phyloP scores from a whole-genome alignment of 2,888 invertebrate species.

The Plutella xylostella region DNA sequence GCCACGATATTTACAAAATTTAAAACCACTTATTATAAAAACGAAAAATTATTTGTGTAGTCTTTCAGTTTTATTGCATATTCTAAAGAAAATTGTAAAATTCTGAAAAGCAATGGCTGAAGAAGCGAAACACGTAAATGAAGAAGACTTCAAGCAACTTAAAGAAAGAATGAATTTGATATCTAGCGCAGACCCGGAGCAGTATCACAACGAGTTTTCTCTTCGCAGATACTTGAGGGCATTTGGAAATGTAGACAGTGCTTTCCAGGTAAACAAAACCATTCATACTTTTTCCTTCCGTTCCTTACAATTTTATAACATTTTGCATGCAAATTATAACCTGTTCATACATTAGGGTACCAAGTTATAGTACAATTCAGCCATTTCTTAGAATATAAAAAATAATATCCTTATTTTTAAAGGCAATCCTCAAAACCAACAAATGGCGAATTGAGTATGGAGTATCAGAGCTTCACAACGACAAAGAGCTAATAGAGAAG shows the following conservation, averaged over 20 bases:
- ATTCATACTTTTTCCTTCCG: no score
- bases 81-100: no score
- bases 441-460: constrained; percentile 84
- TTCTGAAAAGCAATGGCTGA: constrained; percentile 47
- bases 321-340: no score
- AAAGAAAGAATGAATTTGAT: constrained; percentile 80
- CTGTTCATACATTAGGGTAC: no score
- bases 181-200: constrained; percentile 77
- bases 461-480: constrained; percentile 68
- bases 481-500: constrained; percentile 64
- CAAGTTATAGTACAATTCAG: no score
- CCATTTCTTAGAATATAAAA: no score
- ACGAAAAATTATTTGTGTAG: no score
- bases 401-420: no score
- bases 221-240: constrained; percentile 78
- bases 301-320: no score
- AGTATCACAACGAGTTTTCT: constrained; percentile 82
- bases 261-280: constrained; percentile 81
- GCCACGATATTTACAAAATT: no score
- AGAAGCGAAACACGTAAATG: constrained; percentile 67
- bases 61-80: no score
- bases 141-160: constrained; percentile 73
- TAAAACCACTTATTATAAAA: no score
- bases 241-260: constrained; percentile 78
- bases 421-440: constrained; percentile 83